Conservation (phyloP, 2,113 vertebrate genomes). For the Sphyrna mokarran region DNA sequence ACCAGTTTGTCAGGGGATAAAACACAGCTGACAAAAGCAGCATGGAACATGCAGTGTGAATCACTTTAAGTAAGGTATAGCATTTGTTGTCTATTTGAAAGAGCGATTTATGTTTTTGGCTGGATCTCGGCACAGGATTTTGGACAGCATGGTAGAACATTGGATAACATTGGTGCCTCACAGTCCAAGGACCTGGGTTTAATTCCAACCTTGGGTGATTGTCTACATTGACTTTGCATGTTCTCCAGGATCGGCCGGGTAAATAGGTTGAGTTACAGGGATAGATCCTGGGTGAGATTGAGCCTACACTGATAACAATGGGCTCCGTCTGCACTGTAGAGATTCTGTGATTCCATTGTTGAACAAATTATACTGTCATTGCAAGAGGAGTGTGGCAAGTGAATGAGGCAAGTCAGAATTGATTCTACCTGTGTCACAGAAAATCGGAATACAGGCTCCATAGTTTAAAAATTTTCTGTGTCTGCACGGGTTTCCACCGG, state of each 20-base stretch:
- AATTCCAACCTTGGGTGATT: no score
- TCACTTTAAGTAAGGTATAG: background rate
- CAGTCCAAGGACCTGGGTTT: no score
- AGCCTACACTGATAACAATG: no score
- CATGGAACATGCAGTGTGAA: background rate
- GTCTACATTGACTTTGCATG: no score
- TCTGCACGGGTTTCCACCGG: no score
- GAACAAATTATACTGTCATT: background rate
- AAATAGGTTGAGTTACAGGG: no score
- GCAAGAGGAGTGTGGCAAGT: background rate
- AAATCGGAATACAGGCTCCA: background rate
- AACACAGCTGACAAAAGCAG: constrained; percentile 3
- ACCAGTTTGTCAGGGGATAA: background rate
- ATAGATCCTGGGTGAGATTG: no score
- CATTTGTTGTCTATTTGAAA: background rate
- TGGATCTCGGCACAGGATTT: background rate
- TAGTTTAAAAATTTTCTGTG: background rate
- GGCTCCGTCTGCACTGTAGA: no score
- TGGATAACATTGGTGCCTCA: no score
- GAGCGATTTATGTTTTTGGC: background rate
- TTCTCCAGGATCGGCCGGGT: no score
- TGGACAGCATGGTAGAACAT: no score
- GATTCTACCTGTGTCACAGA: background rate
- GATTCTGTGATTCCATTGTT: background rate
- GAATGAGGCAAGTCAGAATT: background rate